A percentile compares a stretch with the other conserved stretches of the same genome.
phyloP scores from a whole-genome alignment of 2,888 invertebrate genomes.

The Ochlodes sylvanus region DNA sequence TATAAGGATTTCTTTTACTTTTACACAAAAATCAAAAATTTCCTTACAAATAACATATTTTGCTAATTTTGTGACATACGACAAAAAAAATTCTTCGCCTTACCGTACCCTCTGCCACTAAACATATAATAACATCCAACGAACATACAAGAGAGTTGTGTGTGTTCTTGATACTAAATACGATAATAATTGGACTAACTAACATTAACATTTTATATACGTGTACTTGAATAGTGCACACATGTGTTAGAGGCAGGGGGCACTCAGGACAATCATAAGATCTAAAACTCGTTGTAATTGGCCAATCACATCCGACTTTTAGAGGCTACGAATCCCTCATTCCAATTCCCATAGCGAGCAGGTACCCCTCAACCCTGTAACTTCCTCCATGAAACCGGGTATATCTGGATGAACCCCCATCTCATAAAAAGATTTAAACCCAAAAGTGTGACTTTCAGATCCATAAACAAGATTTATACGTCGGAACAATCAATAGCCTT shows the following conservation, averaged over 20 bases:
- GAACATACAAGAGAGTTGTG: neutral
- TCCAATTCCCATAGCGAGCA: too few species aligned
- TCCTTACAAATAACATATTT: neutral
- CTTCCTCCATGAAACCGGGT: too few species aligned
- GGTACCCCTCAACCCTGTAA: too few species aligned
- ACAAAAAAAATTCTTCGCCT: neutral
- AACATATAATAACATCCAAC: neutral
- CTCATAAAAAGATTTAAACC: too few species aligned
- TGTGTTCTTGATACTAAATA: slow-evolving; percentile 5
- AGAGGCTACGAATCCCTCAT: neutral
- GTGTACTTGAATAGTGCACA: neutral
- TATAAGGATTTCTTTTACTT: neutral
- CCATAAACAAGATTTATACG: too few species aligned
- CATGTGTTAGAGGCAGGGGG: neutral
- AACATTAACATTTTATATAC: neutral
- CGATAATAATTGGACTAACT: slow-evolving; percentile 11
- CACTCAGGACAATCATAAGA: too few species aligned
- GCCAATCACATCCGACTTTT: too few species aligned
- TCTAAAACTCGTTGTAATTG: too few species aligned
- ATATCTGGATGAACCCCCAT: too few species aligned
- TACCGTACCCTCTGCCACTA: neutral
- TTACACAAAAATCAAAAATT: neutral
- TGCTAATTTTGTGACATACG: slow-evolving; percentile 11
- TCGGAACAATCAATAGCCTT: too few species aligned
- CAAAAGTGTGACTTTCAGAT: too few species aligned